Conservation (phyloP, 2,797 vertebrate species). For the Phyllotis vaccarum region DNA sequence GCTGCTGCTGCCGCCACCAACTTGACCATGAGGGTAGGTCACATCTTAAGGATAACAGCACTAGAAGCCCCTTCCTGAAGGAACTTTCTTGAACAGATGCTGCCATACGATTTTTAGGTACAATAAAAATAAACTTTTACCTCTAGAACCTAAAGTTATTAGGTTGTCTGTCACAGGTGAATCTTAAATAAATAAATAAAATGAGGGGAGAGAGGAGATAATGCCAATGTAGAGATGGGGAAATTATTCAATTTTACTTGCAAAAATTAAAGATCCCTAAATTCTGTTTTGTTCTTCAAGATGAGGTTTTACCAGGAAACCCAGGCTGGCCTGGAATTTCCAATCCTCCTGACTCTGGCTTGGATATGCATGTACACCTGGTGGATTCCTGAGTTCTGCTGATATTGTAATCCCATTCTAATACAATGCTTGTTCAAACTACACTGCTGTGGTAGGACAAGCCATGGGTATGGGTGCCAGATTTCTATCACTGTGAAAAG, state of each 20-base stretch:
- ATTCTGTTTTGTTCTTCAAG: neutral
- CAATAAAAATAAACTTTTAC: neutral
- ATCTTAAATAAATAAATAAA: neutral
- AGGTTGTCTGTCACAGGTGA: slow-evolving; percentile 45
- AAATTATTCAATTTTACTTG: slow-evolving; percentile 1
- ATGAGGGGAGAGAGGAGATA: neutral
- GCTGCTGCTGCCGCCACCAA: neutral
- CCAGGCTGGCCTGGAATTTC: neutral
- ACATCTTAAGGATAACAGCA: neutral
- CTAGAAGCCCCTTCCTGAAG: neutral
- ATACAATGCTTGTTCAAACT: neutral
- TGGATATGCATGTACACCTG: neutral
- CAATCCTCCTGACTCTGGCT: neutral
- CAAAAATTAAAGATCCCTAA: neutral
- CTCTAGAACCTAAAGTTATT: slow-evolving; percentile 6
- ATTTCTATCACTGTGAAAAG: neutral
- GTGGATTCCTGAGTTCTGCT: neutral
- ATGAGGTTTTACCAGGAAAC: neutral
- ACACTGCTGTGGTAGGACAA: neutral
- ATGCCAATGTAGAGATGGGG: slow-evolving; percentile 14
- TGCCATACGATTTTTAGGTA: neutral
- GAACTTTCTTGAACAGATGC: neutral
- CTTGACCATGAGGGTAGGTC: neutral
- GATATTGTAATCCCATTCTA: neutral
- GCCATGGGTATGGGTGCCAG: neutral